Base-by-base conservation (phyloP, 2,113 vertebrate genomes). In the Brachyistius frenatus region DNA sequence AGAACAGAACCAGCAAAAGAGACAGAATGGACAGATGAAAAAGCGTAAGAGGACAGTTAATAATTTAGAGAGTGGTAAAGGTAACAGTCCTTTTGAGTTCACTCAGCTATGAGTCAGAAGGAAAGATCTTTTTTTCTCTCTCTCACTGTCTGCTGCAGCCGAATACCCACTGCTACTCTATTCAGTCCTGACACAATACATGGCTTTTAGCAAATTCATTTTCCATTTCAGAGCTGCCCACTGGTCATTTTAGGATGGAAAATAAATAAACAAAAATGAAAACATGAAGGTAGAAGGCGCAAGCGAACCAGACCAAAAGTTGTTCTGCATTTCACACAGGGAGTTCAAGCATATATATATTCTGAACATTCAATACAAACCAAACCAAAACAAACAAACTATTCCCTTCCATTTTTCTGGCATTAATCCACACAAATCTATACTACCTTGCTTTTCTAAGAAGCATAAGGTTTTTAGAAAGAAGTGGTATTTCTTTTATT, bases 141-240 rank as follows among this genome's bases (percentile, higher is more conserved):
- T 54, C 56, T 78, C 76, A 67, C 61, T 71, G 69, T 80, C 72
- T 78, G 50, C 66, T 66, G 61, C 61, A 68, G 82, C 52, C 60
- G 56, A 76, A 80, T 72, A 79, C 81, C 71, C 61, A 77, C 66
- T 76, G 78, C 78, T 85, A 57, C 44, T 66, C 80, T 54, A 82
- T 88, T 88, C 76, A 84, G 54, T 10, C 37, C 35, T 71, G 57
- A 66, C 75, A 85, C 72, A 85, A 89, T 81, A 54, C 71, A 55
- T 31, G 47, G 78, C 79, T 91, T 85, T 90, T 73, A 89, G 73
- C 65, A 62, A 75, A 83, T 52, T 83, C 78, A 84, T 83, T 90
- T 87, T 64, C 83, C 56, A 66, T 86, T 76, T 79, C 62, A 60
- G 66, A 72, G 66, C 60, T 63, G 74, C 63, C 80, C 11, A 36